Evolutionary conservation across 2,888 invertebrate species (phyloP), one percentile per base, ranked within the genome.

Genomic region (Oligia latruncula): DNA sequence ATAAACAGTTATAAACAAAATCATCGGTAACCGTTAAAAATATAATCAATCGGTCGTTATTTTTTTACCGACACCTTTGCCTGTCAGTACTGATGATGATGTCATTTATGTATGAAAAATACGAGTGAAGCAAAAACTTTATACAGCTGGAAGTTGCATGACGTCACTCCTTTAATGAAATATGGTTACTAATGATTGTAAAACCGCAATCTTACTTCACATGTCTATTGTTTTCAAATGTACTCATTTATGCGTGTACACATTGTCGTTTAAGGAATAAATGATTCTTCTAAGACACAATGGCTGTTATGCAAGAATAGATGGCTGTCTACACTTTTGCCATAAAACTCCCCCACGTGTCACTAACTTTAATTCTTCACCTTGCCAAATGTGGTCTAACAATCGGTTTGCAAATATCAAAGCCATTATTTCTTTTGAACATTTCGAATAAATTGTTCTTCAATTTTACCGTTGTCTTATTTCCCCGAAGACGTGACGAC

Each of bases 141-240:
- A 74, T 78, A 52, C 35, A 29, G 15, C 11, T 70, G 40, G 64
- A 71, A 64, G 67, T 74, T 60, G 17, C 20, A 81, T 87, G 78
- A 83, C 81, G 77, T 83, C 83, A 89, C 40, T 40, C 29, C 49
- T 81, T 79, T 65, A 80, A 68, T 74, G 40, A 83, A 74, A 58
- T 74, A 77, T n/a, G 40, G 77, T 80, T 82, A 77, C 71, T 77
- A 80, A 79, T 81, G 67, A 86, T 86, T 72, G 82, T 80, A 80
- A 87, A 86, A 79, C 78, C 75, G 65, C 81, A 83, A 81, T 80
- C 74, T 82, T 85, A 78, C 85, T 84, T 87, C 84, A 87, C 49
- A 79, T 67, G 72, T 67, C 88, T 75, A 84, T 88, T 88, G 85
- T 87, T 65, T 87, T 77, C 66, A 67, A 66, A 72, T 3, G 64